Base-by-base conservation (phyloP, 2,888 invertebrate species). In the Eupithecia tripunctaria region DNA sequence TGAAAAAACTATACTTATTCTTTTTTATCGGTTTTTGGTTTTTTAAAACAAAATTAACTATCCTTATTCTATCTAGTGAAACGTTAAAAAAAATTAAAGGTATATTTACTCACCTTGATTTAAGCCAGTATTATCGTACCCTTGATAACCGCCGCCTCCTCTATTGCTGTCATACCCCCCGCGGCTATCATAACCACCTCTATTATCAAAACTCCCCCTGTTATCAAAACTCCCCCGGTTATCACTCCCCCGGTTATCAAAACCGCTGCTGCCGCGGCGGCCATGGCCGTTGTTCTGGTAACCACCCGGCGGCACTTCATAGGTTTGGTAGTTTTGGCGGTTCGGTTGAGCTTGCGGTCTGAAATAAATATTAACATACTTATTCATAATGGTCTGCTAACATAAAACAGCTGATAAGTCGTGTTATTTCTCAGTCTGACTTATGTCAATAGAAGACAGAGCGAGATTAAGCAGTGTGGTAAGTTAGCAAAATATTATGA, bases 261-360 rank as follows among this genome's bases (percentile, higher is more conserved):
- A 85, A 59, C 82, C 78, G 25, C 79, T 76, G 62, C 81, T 79
- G 12, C 84, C 84, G 21, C 81, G 75, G 63, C 76, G 72, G 29
- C 77, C 73, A 12, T 80, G 77, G 0, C 83, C 82, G 56, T 79
- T 81, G 36, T 85, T 84, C 66, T 77, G 82, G 76, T 88, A 89
- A n/a, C 91, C 91, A 0, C 93, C 92, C 0, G 89, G 88, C 0
- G 91, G 91, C 0, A 91, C 91, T 62, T 91, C 91, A 75, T 86
- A 91, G 0, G 91, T 90, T 83, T 91, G 91, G 77, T 90, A 92
- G 78, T 86, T 88, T 0, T 88, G 84, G 18, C 80, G 79, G 62
- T 71, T 78, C 8, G 86, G 88, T 2, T 89, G 88, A 1, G 87
- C 84, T 81, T 91, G 91, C 0, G 89, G 86, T 70, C 93, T 93